phyloP scores from a whole-genome alignment of 1,140 invertebrate genomes.

The Drosophila nannoptera region DNA sequence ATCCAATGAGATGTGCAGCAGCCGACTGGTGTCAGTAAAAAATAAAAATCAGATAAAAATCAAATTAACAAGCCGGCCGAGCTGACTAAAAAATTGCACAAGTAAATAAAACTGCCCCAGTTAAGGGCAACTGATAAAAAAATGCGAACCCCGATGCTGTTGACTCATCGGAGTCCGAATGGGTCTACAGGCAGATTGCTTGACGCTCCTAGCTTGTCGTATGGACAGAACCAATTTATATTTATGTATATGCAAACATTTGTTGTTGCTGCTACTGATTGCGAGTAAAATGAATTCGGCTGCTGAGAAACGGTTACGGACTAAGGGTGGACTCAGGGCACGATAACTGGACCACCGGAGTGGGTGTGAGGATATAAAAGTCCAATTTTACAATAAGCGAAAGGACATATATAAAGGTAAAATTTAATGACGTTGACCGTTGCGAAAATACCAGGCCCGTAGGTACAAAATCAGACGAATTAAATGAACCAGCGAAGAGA shows the following conservation, averaged over 20 bases:
- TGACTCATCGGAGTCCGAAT: constrained; percentile 15
- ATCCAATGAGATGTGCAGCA: constrained; percentile 54
- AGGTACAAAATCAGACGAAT: constrained; percentile 50
- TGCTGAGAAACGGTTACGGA: constrained; percentile 41
- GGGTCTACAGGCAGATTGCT: constrained; percentile 9
- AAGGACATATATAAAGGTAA: constrained; percentile 61
- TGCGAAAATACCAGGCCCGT: constrained; percentile 13
- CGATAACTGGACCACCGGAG: constrained; percentile 20
- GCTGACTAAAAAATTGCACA: constrained; percentile 41
- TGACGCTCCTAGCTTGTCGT: constrained; percentile 43
- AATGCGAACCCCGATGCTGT: constrained; percentile 32
- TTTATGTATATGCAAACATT: constrained; percentile 57
- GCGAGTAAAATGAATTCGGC: constrained; percentile 66
- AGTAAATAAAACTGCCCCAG: constrained; percentile 70
- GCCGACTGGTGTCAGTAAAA: constrained; percentile 37
- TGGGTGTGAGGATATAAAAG: constrained; percentile 45
- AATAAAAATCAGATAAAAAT: constrained; percentile 76
- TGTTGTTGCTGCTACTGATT: constrained; percentile 57
- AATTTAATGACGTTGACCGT: constrained; percentile 67
- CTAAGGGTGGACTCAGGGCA: constrained; percentile 20
- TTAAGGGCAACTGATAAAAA: constrained; percentile 57
- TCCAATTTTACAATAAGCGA: constrained; percentile 56
- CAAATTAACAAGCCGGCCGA: constrained; percentile 67
- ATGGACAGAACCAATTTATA: constrained; percentile 66
- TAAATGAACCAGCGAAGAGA: constrained; percentile 49